Evolutionary conservation across 2,888 invertebrate species (phyloP).

Genomic region (Eulithis testata): DNA sequence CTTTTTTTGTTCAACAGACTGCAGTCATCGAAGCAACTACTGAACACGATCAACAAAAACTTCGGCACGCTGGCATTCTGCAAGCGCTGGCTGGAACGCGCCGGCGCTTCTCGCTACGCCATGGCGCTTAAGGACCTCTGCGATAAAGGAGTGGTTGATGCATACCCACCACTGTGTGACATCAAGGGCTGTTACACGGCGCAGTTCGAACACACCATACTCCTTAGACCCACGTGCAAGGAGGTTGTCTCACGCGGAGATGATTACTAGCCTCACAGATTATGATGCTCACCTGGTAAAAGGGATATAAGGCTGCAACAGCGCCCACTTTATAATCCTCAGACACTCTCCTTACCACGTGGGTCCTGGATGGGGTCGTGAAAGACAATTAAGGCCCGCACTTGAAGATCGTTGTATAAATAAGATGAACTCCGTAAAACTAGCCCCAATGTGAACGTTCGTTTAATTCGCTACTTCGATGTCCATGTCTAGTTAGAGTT

Average conservation of each 20-base stretch:
- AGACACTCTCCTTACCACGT: no score
- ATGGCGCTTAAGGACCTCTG: conserved; percentile 99
- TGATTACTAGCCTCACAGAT: conserved; percentile 88
- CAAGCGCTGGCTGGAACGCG: conserved; percentile 98
- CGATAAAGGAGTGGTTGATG: conserved; percentile 98
- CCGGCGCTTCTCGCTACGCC: conserved; percentile 98
- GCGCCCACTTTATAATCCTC: neutral
- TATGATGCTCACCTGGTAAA: no score
- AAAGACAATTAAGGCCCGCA: neutral
- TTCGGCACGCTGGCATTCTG: conserved; percentile 99
- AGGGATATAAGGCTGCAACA: neutral
- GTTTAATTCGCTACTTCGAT: neutral
- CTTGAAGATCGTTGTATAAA: neutral
- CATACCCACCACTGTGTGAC: conserved; percentile 99
- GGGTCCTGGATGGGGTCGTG: no score
- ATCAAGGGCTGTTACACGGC: conserved; percentile 99
- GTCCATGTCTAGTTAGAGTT: neutral
- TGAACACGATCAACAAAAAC: conserved; percentile 97
- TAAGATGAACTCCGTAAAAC: neutral
- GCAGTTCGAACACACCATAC: conserved; percentile 99
- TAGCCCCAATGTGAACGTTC: neutral
- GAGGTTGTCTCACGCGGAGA: conserved; percentile 98
- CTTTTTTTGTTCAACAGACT: conserved; percentile 81
- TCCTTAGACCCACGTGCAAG: conserved; percentile 98
- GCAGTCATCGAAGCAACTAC: conserved; percentile 95